Evolutionary conservation across 1,140 invertebrate species (phyloP).

Genomic region (Nylanderia fulva): DNA sequence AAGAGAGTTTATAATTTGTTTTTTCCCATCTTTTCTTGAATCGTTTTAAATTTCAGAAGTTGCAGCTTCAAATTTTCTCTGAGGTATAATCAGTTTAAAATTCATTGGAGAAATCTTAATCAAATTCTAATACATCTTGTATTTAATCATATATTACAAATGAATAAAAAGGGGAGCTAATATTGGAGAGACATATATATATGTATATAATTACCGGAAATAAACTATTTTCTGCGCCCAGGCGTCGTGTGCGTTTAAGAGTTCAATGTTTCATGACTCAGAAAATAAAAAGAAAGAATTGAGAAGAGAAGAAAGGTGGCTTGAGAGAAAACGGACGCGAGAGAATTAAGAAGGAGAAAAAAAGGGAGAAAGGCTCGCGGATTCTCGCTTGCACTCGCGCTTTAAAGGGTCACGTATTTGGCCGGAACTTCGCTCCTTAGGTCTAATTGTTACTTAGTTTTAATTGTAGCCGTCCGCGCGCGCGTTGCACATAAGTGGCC

Average conservation of each 20-base stretch:
- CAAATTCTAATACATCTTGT: not conserved
- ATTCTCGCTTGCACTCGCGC: constrained; percentile 66
- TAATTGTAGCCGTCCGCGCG: constrained; percentile 75
- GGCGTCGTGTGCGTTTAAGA: constrained; percentile 25
- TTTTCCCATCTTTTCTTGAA: not conserved
- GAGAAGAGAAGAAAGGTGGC: not conserved
- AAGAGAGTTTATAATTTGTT: not conserved
- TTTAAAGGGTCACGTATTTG: constrained; percentile 79
- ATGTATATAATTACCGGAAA: constrained; percentile 28
- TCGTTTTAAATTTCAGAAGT: not conserved
- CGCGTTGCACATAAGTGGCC: constrained; percentile 73
- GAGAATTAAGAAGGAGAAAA: not conserved
- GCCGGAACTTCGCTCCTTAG: constrained; percentile 73
- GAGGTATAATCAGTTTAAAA: not conserved
- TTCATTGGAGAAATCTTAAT: not conserved
- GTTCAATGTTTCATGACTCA: not conserved
- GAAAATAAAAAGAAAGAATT: constrained; percentile 10
- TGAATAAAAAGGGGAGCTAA: not conserved
- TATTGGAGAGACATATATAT: not conserved
- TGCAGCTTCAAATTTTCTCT: not conserved
- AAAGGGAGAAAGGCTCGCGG: constrained; percentile 33
- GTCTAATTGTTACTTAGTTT: constrained; percentile 82
- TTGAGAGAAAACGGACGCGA: constrained; percentile 7
- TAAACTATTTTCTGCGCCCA: constrained; percentile 19
- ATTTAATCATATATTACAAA: not conserved